Conservation (phyloP, 1,140 invertebrate genomes). For the Trichonephila clavata region DNA sequence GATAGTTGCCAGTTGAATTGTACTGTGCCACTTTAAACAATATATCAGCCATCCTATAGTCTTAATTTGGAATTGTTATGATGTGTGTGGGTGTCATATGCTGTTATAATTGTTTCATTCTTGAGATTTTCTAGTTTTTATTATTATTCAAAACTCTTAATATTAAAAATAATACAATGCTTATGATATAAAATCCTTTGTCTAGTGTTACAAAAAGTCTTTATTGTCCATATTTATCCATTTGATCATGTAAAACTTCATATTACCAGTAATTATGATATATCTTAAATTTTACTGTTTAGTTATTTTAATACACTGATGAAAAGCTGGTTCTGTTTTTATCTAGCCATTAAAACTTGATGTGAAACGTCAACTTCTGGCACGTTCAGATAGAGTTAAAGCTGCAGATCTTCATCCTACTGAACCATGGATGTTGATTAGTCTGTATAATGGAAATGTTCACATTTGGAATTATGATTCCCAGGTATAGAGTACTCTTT, state of each 20-base stretch:
- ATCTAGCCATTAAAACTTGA: conserved; percentile 93
- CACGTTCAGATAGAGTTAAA: conserved; percentile 98
- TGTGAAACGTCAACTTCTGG: conserved; percentile 98
- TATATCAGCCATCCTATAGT: no score
- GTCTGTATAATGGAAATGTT: conserved; percentile 98
- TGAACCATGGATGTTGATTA: conserved; percentile 99
- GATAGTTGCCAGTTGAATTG: no score
- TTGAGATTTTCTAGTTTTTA: background rate
- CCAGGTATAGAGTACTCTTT: conserved; percentile 83
- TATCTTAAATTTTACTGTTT: background rate
- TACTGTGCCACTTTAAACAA: no score
- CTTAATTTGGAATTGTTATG: no score
- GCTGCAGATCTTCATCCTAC: conserved; percentile 98
- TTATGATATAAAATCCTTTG: no score
- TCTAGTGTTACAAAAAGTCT: background rate
- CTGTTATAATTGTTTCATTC: no score
- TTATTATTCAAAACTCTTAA: no score
- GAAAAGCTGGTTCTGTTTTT: background rate
- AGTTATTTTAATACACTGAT: background rate
- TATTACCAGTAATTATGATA: background rate
- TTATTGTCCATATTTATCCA: background rate
- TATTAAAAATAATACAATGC: no score
- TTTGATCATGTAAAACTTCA: no score
- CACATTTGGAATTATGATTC: conserved; percentile 99
- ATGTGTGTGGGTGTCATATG: no score